Evolutionary conservation across 2,113 vertebrate species (phyloP).

Genomic region (Ptilorrhoa leucosticta): DNA sequence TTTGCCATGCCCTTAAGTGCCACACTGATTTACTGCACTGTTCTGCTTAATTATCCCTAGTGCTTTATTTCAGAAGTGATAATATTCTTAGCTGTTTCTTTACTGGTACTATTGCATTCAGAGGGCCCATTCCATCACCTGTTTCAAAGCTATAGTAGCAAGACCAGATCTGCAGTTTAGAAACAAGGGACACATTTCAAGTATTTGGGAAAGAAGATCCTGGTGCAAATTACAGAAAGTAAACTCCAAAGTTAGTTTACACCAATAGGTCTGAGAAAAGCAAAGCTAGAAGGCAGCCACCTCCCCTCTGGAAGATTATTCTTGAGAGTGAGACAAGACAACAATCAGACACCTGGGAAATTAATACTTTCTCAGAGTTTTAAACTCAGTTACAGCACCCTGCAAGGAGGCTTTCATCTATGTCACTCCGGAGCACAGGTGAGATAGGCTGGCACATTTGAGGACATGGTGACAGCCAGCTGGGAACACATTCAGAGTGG

Average conservation of each 20-base stretch:
- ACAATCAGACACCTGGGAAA: neutral
- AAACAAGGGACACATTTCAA: neutral
- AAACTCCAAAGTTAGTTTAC: neutral
- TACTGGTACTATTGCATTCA: neutral
- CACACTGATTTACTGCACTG: slow-evolving; percentile 20
- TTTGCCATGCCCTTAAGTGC: neutral
- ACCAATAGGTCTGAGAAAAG: neutral
- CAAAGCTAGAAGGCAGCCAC: neutral
- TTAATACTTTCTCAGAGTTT: neutral
- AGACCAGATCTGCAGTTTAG: neutral
- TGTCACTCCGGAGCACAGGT: neutral
- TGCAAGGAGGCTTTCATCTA: neutral
- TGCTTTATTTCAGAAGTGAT: neutral
- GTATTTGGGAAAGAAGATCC: neutral
- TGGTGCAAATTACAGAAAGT: neutral
- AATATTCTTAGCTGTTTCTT: neutral
- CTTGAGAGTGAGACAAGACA: neutral
- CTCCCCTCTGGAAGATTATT: neutral
- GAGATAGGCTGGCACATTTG: neutral
- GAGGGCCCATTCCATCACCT: neutral
- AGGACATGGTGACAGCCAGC: neutral
- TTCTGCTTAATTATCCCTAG: slow-evolving; percentile 6
- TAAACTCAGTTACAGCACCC: neutral
- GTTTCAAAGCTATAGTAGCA: neutral
- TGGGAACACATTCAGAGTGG: neutral